phyloP scores from a whole-genome alignment of 2,888 invertebrate species.

The Drosophila ochracea region DNA sequence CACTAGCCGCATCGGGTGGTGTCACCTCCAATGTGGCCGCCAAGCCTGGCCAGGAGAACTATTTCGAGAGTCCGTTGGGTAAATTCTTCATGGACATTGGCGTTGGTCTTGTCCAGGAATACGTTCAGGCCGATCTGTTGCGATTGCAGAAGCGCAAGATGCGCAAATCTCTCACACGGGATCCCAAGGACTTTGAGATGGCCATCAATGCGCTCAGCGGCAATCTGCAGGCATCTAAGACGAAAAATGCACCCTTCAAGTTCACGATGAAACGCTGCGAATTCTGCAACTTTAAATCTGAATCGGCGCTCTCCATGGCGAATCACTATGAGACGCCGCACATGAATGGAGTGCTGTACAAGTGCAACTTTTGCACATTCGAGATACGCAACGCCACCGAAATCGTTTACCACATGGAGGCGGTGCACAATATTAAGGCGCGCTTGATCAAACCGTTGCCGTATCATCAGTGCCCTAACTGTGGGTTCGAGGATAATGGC shows the following conservation, averaged over 20 bases:
- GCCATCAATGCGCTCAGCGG: conserved; percentile 93
- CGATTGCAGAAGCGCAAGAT: conserved; percentile 93
- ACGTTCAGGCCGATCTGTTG: conserved; percentile 96
- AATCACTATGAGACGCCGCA: conserved; percentile 96
- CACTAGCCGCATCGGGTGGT: conserved; percentile 70
- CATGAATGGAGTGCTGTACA: conserved; percentile 94
- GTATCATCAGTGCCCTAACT: conserved; percentile 96
- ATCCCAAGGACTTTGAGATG: conserved; percentile 87
- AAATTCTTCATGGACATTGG: conserved; percentile 97
- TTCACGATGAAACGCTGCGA: conserved; percentile 93
- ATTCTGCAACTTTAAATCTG: conserved; percentile 95
- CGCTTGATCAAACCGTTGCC: conserved; percentile 93
- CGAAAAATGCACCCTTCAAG: conserved; percentile 92
- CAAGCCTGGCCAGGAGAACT: conserved; percentile 88
- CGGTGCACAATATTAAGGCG: conserved; percentile 93
- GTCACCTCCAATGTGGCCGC: conserved; percentile 61
- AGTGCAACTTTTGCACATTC: conserved; percentile 93
- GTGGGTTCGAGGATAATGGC: conserved; percentile 97
- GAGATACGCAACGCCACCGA: conserved; percentile 94
- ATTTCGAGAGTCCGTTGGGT: conserved; percentile 94
- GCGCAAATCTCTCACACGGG: conserved; percentile 88
- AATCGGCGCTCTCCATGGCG: conserved; percentile 92
- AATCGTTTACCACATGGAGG: conserved; percentile 96
- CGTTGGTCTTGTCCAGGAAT: conserved; percentile 95
- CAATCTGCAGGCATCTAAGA: conserved; percentile 94